Base-by-base conservation (phyloP, 2,888 invertebrate species). In the Anthoptus insignis region DNA sequence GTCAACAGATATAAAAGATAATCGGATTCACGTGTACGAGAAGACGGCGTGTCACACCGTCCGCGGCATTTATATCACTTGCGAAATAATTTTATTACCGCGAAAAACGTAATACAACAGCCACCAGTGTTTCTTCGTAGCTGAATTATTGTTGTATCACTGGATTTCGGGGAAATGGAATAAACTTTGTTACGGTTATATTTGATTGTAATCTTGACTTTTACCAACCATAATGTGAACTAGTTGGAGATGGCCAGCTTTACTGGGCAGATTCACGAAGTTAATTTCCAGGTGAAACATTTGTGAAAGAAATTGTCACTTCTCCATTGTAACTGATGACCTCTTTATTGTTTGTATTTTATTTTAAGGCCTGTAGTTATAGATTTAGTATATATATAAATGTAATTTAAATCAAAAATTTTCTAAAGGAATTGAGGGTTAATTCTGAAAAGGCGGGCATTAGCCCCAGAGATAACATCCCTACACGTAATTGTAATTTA, bases 1-100 rank as follows among this genome's bases (percentile, higher is more conserved):
- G 73, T 73, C 74, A 74, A 70, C 68, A 67, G 66, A 69, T 69
- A 67, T 68, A 68, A 68, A 49, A 69, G 67, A 69, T 70, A 71
- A 73, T 70, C 70, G 69, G 65, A 69, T 67, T 69, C 69, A 64
- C 66, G 64, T 56, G 63, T 37, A 29, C 49, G 27, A 49, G 37
- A 49, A 56, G 21, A 45, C 45, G 24, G 27, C 22, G 5, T 37
- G 54, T 61, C 60, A 53, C 52, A 60, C 52, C 53, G 59, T 42
- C 6, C n/a, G 11, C 52, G 32, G 11, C 14, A 39, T 53, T 42
- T 42, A 42, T 53, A 42, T 53, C 39, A 24, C 24, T 19, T 37
- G 14, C 27, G 27, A 52, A 19, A 27, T 59, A 29, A 59, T 53
- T 19, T 42, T 34, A 45, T 45, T 42, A 45, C 21, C 5, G 9